phyloP scores from a whole-genome alignment of 1,140 invertebrate species.

The Drosophila ironensis region DNA sequence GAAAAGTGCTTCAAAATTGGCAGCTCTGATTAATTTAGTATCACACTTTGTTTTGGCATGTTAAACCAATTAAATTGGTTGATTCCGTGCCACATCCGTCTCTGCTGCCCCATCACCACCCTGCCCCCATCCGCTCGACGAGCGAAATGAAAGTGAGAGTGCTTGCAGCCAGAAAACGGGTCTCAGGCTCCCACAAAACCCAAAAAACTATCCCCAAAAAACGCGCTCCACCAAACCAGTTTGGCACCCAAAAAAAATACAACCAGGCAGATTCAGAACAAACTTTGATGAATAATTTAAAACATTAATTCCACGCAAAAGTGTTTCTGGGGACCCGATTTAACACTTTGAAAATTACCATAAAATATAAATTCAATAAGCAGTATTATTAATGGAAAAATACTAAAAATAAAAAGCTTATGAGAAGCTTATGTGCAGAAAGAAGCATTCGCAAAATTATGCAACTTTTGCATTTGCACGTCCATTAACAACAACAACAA shows the following conservation, averaged over 20 bases:
- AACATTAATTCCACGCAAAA: slow-evolving; percentile 38
- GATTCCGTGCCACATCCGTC: slow-evolving; percentile 46
- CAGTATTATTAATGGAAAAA: neutral
- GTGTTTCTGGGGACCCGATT: neutral
- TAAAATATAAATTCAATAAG: neutral
- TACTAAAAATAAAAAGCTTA: neutral
- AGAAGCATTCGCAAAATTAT: slow-evolving; percentile 23
- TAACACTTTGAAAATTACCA: slow-evolving; percentile 8
- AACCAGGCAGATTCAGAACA: slow-evolving; percentile 28
- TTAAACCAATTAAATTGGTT: slow-evolving; percentile 30
- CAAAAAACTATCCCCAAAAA: slow-evolving; percentile 29
- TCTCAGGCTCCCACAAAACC: slow-evolving; percentile 9
- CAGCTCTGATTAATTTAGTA: too few species aligned
- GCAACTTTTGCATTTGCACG: slow-evolving; percentile 32
- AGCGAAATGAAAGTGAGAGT: slow-evolving; percentile 68
- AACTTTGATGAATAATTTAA: slow-evolving; percentile 32
- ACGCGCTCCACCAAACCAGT: slow-evolving; percentile 15
- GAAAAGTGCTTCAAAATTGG: too few species aligned
- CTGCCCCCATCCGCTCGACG: neutral
- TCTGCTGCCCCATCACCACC: slow-evolving; percentile 2
- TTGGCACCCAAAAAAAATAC: slow-evolving; percentile 13
- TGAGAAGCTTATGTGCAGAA: neutral
- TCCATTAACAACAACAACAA: neutral
- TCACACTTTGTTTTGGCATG: neutral
- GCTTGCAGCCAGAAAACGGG: slow-evolving; percentile 23